Evolutionary conservation across 2,888 invertebrate species (phyloP).

Genomic region (Pyrrhia umbra): DNA sequence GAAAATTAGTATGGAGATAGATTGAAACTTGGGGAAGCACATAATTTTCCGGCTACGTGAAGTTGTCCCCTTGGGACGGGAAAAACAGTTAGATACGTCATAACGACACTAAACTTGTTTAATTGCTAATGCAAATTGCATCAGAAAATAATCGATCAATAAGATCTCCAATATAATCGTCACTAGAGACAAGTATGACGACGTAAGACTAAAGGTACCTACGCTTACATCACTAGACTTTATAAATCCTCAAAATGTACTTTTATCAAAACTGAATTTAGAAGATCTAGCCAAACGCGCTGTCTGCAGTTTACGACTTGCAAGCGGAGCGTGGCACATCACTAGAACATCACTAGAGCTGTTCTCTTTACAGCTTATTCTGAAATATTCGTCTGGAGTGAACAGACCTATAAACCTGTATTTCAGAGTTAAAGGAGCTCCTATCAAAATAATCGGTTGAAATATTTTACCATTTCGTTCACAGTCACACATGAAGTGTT

Average conservation of each 20-base stretch:
- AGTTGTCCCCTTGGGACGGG: too few species aligned
- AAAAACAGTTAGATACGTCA: too few species aligned
- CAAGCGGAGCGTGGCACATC: slow-evolving; percentile 28
- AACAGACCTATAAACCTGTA: slow-evolving; percentile 30
- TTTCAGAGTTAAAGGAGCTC: not conserved
- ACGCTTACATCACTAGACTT: not conserved
- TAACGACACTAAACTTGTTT: too few species aligned
- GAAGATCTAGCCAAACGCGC: not conserved
- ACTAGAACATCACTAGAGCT: not conserved
- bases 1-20: too few species aligned
- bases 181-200: too few species aligned
- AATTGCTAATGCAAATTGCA: not conserved
- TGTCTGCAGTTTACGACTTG: slow-evolving; percentile 17
- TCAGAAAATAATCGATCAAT: too few species aligned
- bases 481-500: too few species aligned
- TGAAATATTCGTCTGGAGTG: slow-evolving; percentile 15
- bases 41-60: too few species aligned
- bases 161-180: too few species aligned
- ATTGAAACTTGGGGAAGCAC: too few species aligned
- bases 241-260: not conserved
- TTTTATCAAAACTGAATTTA: slow-evolving; percentile 5
- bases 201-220: too few species aligned
- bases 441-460: slow-evolving; percentile 13
- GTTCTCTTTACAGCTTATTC: slow-evolving; percentile 26
- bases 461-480: slow-evolving; percentile 6